Base-by-base conservation (phyloP, 1,140 invertebrate species). In the Manduca sexta region DNA sequence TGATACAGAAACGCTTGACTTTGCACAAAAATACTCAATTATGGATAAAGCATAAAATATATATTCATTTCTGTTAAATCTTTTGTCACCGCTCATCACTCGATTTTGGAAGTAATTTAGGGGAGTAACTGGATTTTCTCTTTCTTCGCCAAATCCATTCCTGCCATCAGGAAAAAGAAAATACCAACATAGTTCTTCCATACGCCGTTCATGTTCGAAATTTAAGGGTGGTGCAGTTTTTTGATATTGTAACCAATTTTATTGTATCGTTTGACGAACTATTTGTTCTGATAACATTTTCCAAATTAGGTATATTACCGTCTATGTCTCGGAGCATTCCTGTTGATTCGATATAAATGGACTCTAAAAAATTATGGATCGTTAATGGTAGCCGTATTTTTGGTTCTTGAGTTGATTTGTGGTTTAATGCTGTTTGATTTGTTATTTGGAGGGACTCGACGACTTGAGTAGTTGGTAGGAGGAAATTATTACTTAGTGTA, bases 31-130 rank as follows among this genome's bases (percentile, higher is more conserved):
- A 21, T 21, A 21, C 7, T 21, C 21, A 21, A 21, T 7, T 3
- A 21, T 21, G 21, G 21, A 21, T 7, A 21, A 7, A 21, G 21
- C 21, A 21, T 21, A 21, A 21, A 21, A 21, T 21, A 21, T 3
- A 21, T 21, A 21, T 2, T 21, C 21, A 21, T 21, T 34, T 34
- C 33, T 34, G 10, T 34, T 34, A 10, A 69, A 69, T 7, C 52
- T 12, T 18, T 45, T 55, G 8, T 68, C 50, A 33, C 6, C 12
- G 13, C 44, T 29, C 59, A 62, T 65, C 14, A 65, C 14, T 38
- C 63, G 35, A 2, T 18, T 37, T 41, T 65, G 66, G 39, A 52
- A 63, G 14, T 69, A 66, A 42, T 69, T 54, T 8, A 68, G 37
- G 4, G 61, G 13, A 0, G 56, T 55, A 18, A 49, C 42, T 12